phyloP scores from a whole-genome alignment of 2,797 vertebrate species.

The Eremophila alpestris region DNA sequence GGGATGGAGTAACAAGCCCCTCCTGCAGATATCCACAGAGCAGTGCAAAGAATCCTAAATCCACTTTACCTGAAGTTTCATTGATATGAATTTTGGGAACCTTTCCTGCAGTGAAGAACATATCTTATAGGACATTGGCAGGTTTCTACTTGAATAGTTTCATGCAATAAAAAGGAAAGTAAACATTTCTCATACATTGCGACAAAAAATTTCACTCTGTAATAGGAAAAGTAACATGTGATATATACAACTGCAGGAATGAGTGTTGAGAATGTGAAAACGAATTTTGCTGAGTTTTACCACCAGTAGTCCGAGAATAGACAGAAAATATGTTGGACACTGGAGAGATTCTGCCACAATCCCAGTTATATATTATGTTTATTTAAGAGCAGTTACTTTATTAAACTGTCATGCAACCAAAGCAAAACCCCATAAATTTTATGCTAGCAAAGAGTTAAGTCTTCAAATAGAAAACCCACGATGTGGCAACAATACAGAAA shows the following conservation, averaged over 20 bases:
- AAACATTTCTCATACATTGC: not conserved
- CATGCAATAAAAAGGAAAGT: not conserved
- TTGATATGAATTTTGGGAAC: not conserved
- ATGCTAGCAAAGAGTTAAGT: not conserved
- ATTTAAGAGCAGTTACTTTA: not conserved
- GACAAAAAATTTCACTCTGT: not conserved
- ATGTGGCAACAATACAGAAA: not conserved
- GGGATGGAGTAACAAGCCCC: not conserved
- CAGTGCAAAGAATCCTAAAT: not conserved
- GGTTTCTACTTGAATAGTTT: not conserved
- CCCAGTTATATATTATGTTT: not conserved
- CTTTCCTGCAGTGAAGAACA: not conserved
- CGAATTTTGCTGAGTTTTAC: not conserved
- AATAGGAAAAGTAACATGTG: not conserved
- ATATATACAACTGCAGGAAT: accelerated
- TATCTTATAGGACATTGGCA: not conserved
- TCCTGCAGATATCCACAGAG: not conserved
- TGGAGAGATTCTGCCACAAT: not conserved
- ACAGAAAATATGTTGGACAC: not conserved
- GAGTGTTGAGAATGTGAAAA: not conserved
- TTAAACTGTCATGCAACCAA: not conserved
- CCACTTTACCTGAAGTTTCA: not conserved
- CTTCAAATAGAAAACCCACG: not conserved
- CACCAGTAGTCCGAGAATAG: not conserved
- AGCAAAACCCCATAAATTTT: not conserved